phyloP scores from a whole-genome alignment of 1,140 invertebrate genomes.

The Leptinotarsa lineolata region DNA sequence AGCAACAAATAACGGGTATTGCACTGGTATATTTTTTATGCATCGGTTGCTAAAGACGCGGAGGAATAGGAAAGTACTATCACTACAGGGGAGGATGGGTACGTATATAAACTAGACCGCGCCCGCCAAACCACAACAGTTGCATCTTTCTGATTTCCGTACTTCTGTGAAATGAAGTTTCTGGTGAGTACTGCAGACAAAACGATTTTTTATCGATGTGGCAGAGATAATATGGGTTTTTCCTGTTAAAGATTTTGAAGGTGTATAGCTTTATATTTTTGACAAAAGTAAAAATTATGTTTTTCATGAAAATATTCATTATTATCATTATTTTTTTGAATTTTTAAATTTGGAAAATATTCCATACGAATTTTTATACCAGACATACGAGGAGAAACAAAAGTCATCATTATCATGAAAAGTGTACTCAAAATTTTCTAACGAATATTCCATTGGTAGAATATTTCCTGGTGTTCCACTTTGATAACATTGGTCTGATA shows the following conservation, averaged over 20 bases:
- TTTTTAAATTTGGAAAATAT: not conserved
- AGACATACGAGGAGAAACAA: not conserved
- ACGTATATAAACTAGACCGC: constrained; percentile 40
- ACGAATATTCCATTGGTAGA: not conserved
- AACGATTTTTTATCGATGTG: not conserved
- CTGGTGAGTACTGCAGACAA: constrained; percentile 35
- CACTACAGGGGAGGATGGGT: constrained; percentile 42
- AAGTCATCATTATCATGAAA: not conserved
- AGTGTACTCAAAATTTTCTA: not conserved
- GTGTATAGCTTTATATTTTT: not conserved
- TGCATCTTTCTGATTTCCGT: constrained; percentile 35
- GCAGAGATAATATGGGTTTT: not conserved
- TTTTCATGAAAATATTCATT: not conserved
- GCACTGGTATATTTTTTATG: constrained; percentile 22
- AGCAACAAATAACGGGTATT: not conserved
- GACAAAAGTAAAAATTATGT: not conserved
- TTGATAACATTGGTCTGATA: not conserved
- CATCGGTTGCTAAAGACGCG: not conserved
- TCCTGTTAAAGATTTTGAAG: not conserved
- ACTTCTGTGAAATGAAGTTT: constrained; percentile 41
- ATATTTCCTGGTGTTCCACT: not conserved
- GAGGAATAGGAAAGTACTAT: constrained; percentile 40
- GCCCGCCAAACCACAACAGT: constrained; percentile 40
- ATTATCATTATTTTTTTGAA: not conserved
- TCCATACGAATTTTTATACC: not conserved